These are phyloP conservation scores for Episyrphus balteatus DNA, from an alignment of 1,140 invertebrate genomes.

Conservation along the genomic window DNA sequence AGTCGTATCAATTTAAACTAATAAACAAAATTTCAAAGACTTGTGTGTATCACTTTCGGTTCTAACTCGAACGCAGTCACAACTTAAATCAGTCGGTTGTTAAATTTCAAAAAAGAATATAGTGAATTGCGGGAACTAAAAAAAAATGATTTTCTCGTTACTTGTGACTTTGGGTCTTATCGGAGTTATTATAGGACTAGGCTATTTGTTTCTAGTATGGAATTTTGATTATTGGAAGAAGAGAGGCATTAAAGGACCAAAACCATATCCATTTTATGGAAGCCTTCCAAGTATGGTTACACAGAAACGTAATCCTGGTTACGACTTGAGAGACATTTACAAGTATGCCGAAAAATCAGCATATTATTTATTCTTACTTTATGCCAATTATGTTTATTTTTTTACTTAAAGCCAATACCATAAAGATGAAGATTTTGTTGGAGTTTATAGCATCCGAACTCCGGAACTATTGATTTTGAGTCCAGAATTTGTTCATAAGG, in stretches of 20 bases:
- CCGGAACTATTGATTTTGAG: constrained; percentile 38
- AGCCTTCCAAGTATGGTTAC: constrained; percentile 18
- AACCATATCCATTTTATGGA: constrained; percentile 23
- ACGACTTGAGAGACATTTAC: constrained; percentile 28
- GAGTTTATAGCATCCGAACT: constrained; percentile 15
- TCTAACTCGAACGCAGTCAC: too few species aligned
- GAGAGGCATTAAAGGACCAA: constrained; percentile 22
- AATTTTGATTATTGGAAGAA: constrained; percentile 33
- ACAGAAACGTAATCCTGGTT: constrained; percentile 13
- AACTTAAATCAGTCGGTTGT: too few species aligned
- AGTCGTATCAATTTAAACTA: too few species aligned
- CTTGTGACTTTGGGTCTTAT: constrained; percentile 4
- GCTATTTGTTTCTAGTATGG: constrained; percentile 30
- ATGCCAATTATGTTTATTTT: neutral
- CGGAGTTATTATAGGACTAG: constrained; percentile 1
- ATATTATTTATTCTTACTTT: too few species aligned
- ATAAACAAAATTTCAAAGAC: too few species aligned
- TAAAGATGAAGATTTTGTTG: constrained; percentile 22
- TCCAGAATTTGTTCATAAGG: constrained; percentile 39
- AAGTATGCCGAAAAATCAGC: too few species aligned
- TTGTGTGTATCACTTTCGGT: too few species aligned
- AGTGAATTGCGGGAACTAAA: too few species aligned
- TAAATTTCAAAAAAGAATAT: too few species aligned
- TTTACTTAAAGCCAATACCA: constrained; percentile 16
- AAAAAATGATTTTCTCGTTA: neutral